Conservation (phyloP, 2,888 invertebrate species). For the Meganola albula region DNA sequence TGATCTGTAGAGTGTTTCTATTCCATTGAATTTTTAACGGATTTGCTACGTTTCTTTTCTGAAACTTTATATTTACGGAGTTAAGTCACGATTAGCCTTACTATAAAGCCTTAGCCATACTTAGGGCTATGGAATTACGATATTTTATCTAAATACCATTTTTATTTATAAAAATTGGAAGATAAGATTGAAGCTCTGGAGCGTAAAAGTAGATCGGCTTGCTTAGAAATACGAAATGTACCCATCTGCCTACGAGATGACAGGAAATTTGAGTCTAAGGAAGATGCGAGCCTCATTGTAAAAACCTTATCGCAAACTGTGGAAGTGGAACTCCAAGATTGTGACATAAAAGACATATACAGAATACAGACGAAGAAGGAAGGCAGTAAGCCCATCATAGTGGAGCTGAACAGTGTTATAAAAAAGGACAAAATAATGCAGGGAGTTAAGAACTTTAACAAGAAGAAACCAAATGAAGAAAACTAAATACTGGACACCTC, state of each 20-base stretch:
- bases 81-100: too few relatives aligned
- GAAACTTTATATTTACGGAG: too few relatives aligned
- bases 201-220: background rate
- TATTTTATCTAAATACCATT: too few relatives aligned
- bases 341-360: slow-evolving; percentile 3
- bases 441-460: slow-evolving; percentile 1
- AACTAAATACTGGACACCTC: slow-evolving; percentile 2
- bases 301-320: background rate
- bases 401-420: slow-evolving; percentile 6
- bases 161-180: slow-evolving; percentile 2
- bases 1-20: too few relatives aligned
- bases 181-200: slow-evolving; percentile 3
- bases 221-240: slow-evolving; percentile 3
- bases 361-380: slow-evolving; percentile 1
- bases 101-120: too few relatives aligned
- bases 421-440: slow-evolving; percentile 6
- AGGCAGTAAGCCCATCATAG: slow-evolving; percentile 4
- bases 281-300: slow-evolving; percentile 1
- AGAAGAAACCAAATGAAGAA: background rate
- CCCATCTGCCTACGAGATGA: background rate
- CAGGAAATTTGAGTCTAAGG: slow-evolving; percentile 3
- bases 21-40: too few relatives aligned
- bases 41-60: too few relatives aligned
- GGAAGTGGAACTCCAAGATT: background rate
- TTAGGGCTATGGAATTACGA: too few relatives aligned